These are phyloP conservation scores for Hedychridium roseum DNA, from an alignment of 2,888 invertebrate species.

Conservation along the genomic window DNA sequence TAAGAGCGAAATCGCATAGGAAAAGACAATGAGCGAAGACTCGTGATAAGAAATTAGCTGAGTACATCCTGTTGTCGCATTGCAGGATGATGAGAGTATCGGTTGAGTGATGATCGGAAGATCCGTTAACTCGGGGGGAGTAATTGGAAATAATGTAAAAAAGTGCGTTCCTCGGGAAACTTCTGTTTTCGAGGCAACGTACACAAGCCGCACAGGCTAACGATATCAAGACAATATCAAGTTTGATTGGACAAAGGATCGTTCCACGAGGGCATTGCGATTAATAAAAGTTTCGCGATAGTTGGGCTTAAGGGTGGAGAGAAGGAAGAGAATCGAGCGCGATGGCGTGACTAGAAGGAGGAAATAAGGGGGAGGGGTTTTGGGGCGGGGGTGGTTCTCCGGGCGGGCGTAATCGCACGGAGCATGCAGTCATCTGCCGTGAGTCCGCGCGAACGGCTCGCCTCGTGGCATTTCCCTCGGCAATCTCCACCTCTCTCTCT, in stretches of 20 bases:
- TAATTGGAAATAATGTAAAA: too few species aligned
- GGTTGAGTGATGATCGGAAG: too few species aligned
- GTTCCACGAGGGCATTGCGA: not conserved
- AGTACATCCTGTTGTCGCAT: too few species aligned
- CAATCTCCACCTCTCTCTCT: not conserved
- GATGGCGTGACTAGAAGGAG: constrained; percentile 15
- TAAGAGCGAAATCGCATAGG: too few species aligned
- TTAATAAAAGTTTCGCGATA: not conserved
- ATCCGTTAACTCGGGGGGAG: too few species aligned
- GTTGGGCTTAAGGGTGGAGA: not conserved
- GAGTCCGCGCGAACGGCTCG: constrained; percentile 52
- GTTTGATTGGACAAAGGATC: not conserved
- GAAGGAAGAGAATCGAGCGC: constrained; percentile 6
- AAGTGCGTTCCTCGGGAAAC: too few species aligned
- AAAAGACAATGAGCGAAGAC: too few species aligned
- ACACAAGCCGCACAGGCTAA: too few species aligned
- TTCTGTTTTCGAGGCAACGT: too few species aligned
- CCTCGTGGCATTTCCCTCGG: not conserved
- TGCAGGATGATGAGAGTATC: too few species aligned
- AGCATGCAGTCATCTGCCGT: constrained; percentile 60
- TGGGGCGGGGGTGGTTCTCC: constrained; percentile 16
- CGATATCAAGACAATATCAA: not conserved
- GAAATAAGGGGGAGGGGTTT: constrained; percentile 13
- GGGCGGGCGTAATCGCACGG: constrained; percentile 52
- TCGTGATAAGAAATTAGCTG: too few species aligned